phyloP scores from a whole-genome alignment of 2,888 invertebrate genomes.

The Xestia rhomboidea region DNA sequence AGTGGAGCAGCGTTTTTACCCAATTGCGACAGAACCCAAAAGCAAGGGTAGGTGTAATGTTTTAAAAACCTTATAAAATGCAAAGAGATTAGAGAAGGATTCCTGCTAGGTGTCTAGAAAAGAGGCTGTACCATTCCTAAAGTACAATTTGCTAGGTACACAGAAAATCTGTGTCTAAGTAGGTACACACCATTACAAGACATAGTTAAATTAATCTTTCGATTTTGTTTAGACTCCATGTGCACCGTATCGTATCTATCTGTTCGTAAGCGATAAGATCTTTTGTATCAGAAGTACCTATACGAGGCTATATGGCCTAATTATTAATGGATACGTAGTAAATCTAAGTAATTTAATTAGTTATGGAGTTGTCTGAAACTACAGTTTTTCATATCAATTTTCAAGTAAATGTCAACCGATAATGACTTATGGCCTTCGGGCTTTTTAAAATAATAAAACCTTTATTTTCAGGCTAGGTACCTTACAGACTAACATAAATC shows the following conservation, averaged over 20 bases:
- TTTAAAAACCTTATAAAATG: not conserved
- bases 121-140: not conserved
- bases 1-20: not conserved
- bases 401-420: not conserved
- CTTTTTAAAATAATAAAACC: too few relatives aligned
- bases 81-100: not conserved
- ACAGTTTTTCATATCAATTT: not conserved
- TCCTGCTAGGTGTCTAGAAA: not conserved
- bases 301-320: constrained; percentile 1
- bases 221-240: not conserved
- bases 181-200: not conserved
- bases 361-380: not conserved
- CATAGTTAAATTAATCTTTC: not conserved
- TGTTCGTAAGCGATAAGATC: not conserved
- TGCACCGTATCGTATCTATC: not conserved
- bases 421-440: too few relatives aligned
- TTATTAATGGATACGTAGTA: not conserved
- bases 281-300: not conserved
- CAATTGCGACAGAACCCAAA: not conserved
- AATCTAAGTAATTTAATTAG: not conserved
- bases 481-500: too few relatives aligned
- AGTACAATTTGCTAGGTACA: not conserved
- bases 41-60: not conserved
- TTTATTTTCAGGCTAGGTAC: too few relatives aligned
- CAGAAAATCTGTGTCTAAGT: not conserved